phyloP scores from a whole-genome alignment of 2,888 invertebrate genomes.

The Malachius bipustulatus region DNA sequence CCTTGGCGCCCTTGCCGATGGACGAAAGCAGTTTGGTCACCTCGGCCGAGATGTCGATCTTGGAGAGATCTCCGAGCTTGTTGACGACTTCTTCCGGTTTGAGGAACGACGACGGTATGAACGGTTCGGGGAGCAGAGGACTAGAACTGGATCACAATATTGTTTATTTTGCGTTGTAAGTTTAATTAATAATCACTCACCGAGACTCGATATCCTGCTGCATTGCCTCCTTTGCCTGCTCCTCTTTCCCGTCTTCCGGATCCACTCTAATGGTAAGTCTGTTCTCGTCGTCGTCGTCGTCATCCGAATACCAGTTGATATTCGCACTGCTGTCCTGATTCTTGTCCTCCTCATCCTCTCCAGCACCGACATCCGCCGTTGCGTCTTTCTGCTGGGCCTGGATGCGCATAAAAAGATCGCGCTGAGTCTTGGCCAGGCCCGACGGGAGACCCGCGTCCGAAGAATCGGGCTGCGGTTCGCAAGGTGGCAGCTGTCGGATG shows the following conservation, averaged over 20 bases:
- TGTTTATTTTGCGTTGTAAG: too few relatives aligned
- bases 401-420: slow-evolving; percentile 53
- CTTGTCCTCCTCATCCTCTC: slow-evolving; percentile 29
- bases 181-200: too few relatives aligned
- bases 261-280: slow-evolving; percentile 35
- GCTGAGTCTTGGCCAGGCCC: slow-evolving; percentile 51
- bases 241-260: slow-evolving; percentile 28
- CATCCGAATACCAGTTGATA: slow-evolving; percentile 68
- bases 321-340: slow-evolving; percentile 24
- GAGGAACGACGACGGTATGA: not conserved
- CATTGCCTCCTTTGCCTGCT: too few relatives aligned
- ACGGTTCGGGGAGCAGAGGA: too few relatives aligned
- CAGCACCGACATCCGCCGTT: slow-evolving; percentile 31
- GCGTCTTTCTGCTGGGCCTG: slow-evolving; percentile 51
- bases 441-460: slow-evolving; percentile 27
- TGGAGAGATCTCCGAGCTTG: slow-evolving; percentile 56
- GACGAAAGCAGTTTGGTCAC: slow-evolving; percentile 56
- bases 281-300: slow-evolving; percentile 44
- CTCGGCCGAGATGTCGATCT: slow-evolving; percentile 62
- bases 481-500: slow-evolving; percentile 32
- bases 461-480: not conserved
- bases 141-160: too few relatives aligned
- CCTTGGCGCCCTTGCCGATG: slow-evolving; percentile 31
- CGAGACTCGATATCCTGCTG: too few relatives aligned
- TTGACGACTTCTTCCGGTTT: slow-evolving; percentile 48